Conservation (phyloP, 2,797 vertebrate genomes). For the Spizella passerina region DNA sequence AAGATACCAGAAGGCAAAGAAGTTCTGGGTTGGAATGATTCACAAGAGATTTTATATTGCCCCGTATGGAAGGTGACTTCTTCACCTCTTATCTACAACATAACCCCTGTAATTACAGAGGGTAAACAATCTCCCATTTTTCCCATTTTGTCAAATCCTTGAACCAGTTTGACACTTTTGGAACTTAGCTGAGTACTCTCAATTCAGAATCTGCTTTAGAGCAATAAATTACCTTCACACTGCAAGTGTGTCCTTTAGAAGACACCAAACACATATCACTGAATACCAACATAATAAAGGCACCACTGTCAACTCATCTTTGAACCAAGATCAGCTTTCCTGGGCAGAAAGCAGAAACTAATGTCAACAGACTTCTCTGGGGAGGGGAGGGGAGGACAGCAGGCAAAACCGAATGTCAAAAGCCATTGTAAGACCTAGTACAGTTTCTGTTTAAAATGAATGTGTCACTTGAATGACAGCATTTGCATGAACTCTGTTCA, state of each 20-base stretch:
- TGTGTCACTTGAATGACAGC: background rate
- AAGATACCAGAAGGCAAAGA: background rate
- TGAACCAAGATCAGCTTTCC: background rate
- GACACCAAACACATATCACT: background rate
- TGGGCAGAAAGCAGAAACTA: background rate
- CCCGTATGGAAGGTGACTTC: background rate
- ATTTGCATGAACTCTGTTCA: background rate
- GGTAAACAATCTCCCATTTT: background rate
- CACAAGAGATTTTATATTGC: background rate
- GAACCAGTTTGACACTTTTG: background rate
- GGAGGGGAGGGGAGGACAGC: background rate
- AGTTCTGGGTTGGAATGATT: background rate
- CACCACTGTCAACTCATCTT: background rate
- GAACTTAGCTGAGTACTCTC: background rate
- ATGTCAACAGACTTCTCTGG: background rate
- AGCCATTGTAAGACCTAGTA: background rate
- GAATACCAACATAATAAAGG: background rate
- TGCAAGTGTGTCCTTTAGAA: background rate
- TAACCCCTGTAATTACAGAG: rapidly evolving
- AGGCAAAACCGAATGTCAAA: constrained; percentile 18
- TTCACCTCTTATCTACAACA: background rate
- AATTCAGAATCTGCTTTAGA: background rate
- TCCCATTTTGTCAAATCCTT: background rate
- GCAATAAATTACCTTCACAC: background rate
- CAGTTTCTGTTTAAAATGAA: background rate